These are phyloP conservation scores for Tinea pellionella DNA, from an alignment of 2,888 invertebrate genomes.

Conservation along the genomic window DNA sequence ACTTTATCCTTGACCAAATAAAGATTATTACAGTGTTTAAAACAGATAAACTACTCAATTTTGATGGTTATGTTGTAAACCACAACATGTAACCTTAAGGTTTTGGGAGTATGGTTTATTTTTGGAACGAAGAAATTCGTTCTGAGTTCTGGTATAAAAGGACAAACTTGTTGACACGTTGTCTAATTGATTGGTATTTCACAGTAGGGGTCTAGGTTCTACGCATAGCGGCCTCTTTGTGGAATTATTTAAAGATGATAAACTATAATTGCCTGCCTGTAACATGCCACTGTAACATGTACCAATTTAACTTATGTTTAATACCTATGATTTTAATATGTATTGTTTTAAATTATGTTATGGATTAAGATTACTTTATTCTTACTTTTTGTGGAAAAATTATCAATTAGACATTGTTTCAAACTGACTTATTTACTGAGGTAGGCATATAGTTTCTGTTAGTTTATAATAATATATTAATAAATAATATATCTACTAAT, in stretches of 20 bases:
- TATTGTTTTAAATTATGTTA: background rate
- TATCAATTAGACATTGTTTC: too few species aligned
- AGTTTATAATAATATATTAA: too few species aligned
- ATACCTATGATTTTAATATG: background rate
- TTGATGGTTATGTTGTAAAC: constrained; percentile 23
- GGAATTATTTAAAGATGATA: constrained; percentile 66
- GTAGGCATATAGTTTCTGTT: too few species aligned
- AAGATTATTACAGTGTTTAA: background rate
- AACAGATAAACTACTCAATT: background rate
- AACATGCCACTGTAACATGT: constrained; percentile 55
- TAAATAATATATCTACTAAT: too few species aligned
- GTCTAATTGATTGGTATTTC: constrained; percentile 69
- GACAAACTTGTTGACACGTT: constrained; percentile 70
- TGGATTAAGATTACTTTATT: background rate
- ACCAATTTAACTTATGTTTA: background rate
- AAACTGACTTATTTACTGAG: too few species aligned
- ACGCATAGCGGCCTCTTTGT: constrained; percentile 59
- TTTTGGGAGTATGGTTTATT: constrained; percentile 48
- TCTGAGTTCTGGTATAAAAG: constrained; percentile 44
- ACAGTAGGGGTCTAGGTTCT: constrained; percentile 56
- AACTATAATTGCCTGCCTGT: constrained; percentile 38
- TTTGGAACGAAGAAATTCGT: constrained; percentile 26
- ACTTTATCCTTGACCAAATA: constrained; percentile 16
- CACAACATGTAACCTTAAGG: constrained; percentile 39
- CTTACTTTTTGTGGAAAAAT: too few species aligned